These are phyloP conservation scores for Plagiodera versicolora DNA, from an alignment of 2,888 invertebrate genomes.

Conservation along the genomic window DNA sequence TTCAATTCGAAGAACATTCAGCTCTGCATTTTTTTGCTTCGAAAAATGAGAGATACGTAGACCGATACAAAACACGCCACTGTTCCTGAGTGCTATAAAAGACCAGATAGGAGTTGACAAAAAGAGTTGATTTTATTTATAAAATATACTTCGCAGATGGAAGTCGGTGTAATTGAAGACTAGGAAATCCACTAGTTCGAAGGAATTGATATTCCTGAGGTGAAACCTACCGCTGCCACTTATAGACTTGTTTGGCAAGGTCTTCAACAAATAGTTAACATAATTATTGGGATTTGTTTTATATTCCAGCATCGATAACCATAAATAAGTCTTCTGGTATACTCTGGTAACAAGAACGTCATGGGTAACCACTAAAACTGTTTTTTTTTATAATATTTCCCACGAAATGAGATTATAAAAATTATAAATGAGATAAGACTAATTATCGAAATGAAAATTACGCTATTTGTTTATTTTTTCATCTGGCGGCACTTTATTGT, in stretches of 20 bases:
- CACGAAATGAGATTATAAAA: too few relatives aligned
- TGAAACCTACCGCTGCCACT: background rate
- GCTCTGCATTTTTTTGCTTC: too few relatives aligned
- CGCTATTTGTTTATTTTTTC: too few relatives aligned
- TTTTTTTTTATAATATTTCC: too few relatives aligned
- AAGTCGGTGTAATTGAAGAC: constrained; percentile 14
- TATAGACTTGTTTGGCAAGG: background rate
- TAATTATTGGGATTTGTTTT: background rate
- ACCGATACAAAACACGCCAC: background rate
- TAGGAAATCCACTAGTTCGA: constrained; percentile 6
- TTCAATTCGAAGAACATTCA: too few relatives aligned
- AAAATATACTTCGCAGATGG: constrained; percentile 3
- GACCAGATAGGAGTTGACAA: constrained; percentile 5
- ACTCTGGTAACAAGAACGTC: too few relatives aligned
- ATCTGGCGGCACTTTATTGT: too few relatives aligned
- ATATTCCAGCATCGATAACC: background rate
- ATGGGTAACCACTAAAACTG: too few relatives aligned
- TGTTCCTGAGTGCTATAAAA: background rate
- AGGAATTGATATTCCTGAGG: constrained; percentile 10
- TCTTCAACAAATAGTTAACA: background rate
- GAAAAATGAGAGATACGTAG: too few relatives aligned
- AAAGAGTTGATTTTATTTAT: constrained; percentile 12
- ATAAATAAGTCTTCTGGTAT: background rate
- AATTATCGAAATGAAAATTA: too few relatives aligned
- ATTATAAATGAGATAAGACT: too few relatives aligned